Evolutionary conservation across 2,113 vertebrate genomes (phyloP).

Genomic region (Apeltes quadracus): DNA sequence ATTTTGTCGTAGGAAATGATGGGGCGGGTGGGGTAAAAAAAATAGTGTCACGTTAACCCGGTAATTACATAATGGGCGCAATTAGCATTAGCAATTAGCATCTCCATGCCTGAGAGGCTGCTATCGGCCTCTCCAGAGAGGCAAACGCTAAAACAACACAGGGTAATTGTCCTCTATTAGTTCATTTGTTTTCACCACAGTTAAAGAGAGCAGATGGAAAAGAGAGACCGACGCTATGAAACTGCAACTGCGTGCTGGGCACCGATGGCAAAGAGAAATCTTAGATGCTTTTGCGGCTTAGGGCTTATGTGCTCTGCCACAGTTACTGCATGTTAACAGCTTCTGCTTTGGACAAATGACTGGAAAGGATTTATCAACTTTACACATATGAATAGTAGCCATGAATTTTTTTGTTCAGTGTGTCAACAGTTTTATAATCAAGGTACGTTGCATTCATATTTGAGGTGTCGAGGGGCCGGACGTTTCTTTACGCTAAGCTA

Average conservation of each 20-base stretch:
- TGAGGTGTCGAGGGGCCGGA: neutral
- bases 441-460: neutral
- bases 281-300: conserved; percentile 33
- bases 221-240: conserved; percentile 31
- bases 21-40: neutral
- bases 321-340: neutral
- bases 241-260: conserved; percentile 40
- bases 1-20: conserved; percentile 3
- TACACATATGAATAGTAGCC: neutral
- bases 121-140: conserved; percentile 52
- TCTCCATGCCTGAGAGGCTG: conserved; percentile 48
- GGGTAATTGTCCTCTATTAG: conserved; percentile 67
- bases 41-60: conserved; percentile 19
- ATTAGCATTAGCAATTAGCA: conserved; percentile 68
- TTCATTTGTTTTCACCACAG: conserved; percentile 64
- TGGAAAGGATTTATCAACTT: neutral
- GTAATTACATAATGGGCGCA: conserved; percentile 59
- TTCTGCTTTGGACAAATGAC: neutral
- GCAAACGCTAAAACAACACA: conserved; percentile 62
- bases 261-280: conserved; percentile 34
- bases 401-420: neutral
- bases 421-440: neutral
- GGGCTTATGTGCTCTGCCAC: conserved; percentile 12
- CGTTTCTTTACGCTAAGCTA: conserved; percentile 2
- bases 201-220: conserved; percentile 53